These are phyloP conservation scores for Microtus pennsylvanicus DNA, from an alignment of 2,113 vertebrate genomes.

Conservation along the genomic window DNA sequence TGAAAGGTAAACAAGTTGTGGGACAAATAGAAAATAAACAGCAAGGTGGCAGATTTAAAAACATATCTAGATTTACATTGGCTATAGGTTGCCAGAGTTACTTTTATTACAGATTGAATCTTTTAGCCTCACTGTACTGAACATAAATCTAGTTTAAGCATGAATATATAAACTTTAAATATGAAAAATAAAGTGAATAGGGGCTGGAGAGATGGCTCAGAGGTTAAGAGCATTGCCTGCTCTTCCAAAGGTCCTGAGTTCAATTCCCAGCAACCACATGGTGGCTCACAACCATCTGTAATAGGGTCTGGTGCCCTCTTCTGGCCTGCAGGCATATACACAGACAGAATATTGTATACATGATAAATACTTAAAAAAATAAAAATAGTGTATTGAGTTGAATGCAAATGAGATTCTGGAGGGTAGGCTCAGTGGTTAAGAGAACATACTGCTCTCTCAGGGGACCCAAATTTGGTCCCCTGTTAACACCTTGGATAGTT, in stretches of 20 bases:
- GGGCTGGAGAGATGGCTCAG: no score
- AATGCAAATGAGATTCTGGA: not conserved
- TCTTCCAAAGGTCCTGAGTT: no score
- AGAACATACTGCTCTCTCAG: not conserved
- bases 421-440: not conserved
- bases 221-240: no score
- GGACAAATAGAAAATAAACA: not conserved
- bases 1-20: not conserved
- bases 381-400: not conserved
- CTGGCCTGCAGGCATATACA: no score
- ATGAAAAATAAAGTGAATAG: not conserved
- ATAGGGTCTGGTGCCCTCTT: no score
- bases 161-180: not conserved
- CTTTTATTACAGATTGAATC: not conserved
- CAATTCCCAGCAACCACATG: no score
- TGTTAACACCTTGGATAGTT: not conserved
- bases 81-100: not conserved
- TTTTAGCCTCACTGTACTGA: not conserved
- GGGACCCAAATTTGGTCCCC: not conserved
- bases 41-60: not conserved
- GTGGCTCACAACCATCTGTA: no score
- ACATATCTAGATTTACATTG: not conserved
- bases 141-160: constrained; percentile 11
- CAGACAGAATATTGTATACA: no score
- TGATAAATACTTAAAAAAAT: not conserved